These are phyloP conservation scores for Hermaeophaga mercurialis DNA, from an alignment of 2,888 invertebrate genomes.

Conservation along the genomic window DNA sequence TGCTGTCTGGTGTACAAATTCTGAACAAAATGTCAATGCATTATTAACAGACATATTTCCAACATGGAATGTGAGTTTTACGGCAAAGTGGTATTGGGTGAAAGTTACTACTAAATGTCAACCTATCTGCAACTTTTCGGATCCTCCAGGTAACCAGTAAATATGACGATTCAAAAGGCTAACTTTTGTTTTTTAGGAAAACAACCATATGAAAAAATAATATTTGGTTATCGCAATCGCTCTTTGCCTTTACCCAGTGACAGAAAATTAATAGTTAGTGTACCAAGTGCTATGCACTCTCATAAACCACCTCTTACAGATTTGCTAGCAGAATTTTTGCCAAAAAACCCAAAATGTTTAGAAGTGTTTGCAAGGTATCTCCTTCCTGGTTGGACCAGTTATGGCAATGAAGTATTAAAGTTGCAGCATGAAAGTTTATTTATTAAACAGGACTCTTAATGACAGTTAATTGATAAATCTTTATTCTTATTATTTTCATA, in stretches of 20 bases:
- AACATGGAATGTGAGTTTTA: constrained; percentile 73
- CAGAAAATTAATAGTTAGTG: constrained; percentile 72
- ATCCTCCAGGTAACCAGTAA: constrained; percentile 56
- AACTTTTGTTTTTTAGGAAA: constrained; percentile 61
- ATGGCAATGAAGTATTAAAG: constrained; percentile 86
- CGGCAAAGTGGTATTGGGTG: constrained; percentile 86
- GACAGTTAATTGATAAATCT: too few relatives aligned
- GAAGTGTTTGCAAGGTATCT: constrained; percentile 94
- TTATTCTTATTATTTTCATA: too few relatives aligned
- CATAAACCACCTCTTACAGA: constrained; percentile 91
- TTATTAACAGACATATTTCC: constrained; percentile 77
- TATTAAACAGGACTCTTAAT: constrained; percentile 12
- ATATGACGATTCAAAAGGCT: background rate
- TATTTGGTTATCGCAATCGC: constrained; percentile 62
- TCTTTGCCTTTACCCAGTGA: constrained; percentile 50
- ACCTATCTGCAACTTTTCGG: constrained; percentile 61
- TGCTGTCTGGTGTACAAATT: constrained; percentile 93
- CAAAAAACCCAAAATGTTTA: constrained; percentile 67
- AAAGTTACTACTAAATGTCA: constrained; percentile 64
- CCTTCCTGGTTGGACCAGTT: constrained; percentile 80
- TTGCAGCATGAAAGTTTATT: constrained; percentile 73
- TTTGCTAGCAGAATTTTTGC: constrained; percentile 65
- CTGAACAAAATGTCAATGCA: constrained; percentile 69
- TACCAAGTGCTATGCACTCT: constrained; percentile 92
- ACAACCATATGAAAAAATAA: constrained; percentile 86